Evolutionary conservation across 2,888 invertebrate species (phyloP).

Genomic region (Prosapia bicincta): DNA sequence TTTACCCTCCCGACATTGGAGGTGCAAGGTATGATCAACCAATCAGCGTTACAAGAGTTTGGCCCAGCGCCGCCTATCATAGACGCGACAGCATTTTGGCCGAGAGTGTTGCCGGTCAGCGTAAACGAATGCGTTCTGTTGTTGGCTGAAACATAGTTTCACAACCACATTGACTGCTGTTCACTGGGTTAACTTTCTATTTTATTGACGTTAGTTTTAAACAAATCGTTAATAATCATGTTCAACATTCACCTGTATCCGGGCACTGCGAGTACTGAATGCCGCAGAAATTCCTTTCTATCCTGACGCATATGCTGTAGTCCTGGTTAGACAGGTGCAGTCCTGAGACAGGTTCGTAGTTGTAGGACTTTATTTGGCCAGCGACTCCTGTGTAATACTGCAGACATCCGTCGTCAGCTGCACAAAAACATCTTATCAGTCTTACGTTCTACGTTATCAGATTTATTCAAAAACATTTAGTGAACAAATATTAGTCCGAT

Average conservation of each 20-base stretch:
- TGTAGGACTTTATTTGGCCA: slow-evolving; percentile 78
- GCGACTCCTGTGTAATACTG: slow-evolving; percentile 77
- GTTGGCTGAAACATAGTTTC: slow-evolving; percentile 57
- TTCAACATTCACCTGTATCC: slow-evolving; percentile 58
- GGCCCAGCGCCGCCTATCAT: slow-evolving; percentile 66
- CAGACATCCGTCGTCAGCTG: slow-evolving; percentile 73
- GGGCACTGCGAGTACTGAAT: slow-evolving; percentile 76
- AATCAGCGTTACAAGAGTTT: slow-evolving; percentile 71
- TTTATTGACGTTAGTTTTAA: too few relatives aligned
- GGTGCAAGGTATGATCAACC: slow-evolving; percentile 76
- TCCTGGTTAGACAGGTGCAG: slow-evolving; percentile 84
- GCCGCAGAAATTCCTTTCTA: slow-evolving; percentile 83
- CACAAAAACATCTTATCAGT: too few relatives aligned
- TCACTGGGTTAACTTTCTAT: too few relatives aligned
- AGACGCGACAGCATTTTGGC: slow-evolving; percentile 57
- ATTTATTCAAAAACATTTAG: too few relatives aligned
- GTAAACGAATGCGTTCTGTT: slow-evolving; percentile 72
- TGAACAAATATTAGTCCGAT: too few relatives aligned
- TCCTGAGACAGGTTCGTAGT: slow-evolving; percentile 72
- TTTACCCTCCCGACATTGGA: slow-evolving; percentile 59
- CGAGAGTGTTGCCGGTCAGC: slow-evolving; percentile 71
- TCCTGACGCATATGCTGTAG: slow-evolving; percentile 80
- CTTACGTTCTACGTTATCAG: too few relatives aligned
- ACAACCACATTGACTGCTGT: too few relatives aligned
- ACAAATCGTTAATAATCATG: too few relatives aligned